Percentiles rank a stretch among this genome's conserved stretches.
Conservation (phyloP, 1,140 invertebrate genomes). For the Zelostemma sp. region DNA sequence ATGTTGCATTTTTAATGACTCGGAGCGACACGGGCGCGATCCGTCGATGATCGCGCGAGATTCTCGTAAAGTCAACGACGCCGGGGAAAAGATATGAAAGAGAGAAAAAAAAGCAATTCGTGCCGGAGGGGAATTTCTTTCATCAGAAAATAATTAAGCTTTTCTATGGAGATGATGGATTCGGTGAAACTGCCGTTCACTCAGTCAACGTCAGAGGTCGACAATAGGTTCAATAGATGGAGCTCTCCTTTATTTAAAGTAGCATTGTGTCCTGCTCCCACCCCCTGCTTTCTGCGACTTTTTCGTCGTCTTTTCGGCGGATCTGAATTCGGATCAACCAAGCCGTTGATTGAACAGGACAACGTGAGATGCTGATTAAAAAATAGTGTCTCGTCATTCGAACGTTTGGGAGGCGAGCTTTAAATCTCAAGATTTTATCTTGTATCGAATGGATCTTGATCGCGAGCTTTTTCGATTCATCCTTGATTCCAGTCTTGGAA, state of each 20-base stretch:
- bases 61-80: conserved; percentile 13
- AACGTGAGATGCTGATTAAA: conserved; percentile 47
- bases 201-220: conserved; percentile 71
- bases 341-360: conserved; percentile 17
- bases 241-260: conserved; percentile 71
- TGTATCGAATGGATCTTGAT: background rate
- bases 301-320: conserved; percentile 39
- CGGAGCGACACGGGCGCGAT: too few species aligned
- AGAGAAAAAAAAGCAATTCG: conserved; percentile 42
- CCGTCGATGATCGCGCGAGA: too few species aligned
- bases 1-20: too few species aligned
- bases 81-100: conserved; percentile 20
- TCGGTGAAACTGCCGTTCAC: conserved; percentile 63
- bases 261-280: conserved; percentile 66
- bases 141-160: conserved; percentile 72
- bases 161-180: conserved; percentile 71
- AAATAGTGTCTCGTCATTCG: conserved; percentile 54
- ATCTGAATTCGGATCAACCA: conserved; percentile 55
- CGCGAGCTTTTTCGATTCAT: background rate
- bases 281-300: conserved; percentile 51
- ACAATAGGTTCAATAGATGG: conserved; percentile 70
- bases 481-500: background rate
- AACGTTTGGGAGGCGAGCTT: conserved; percentile 20
- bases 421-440: background rate
- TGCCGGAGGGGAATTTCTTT: conserved; percentile 60